Conservation (phyloP, 2,113 vertebrate species). For the Notarius quadriscutis region DNA sequence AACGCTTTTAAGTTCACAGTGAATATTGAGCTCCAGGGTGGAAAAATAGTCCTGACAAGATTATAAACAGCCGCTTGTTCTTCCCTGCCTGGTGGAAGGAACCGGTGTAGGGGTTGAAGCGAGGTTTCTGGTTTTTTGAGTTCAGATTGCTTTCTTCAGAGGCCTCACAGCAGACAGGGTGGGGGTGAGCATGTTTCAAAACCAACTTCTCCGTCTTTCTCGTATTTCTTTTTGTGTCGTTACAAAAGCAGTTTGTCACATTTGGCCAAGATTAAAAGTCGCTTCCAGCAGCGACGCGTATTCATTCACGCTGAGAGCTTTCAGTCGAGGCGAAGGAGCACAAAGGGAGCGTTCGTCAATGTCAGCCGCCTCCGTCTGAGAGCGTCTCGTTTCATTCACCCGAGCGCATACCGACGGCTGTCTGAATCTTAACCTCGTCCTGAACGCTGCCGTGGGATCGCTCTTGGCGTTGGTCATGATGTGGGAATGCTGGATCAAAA, state of each 20-base stretch:
- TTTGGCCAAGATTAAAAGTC: slow-evolving; percentile 39
- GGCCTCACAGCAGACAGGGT: too few relatives aligned
- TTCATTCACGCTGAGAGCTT: slow-evolving; percentile 33
- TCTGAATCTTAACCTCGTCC: background rate
- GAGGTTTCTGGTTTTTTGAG: background rate
- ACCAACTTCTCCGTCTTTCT: slow-evolving; percentile 30
- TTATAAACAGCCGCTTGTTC: background rate
- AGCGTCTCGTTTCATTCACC: slow-evolving; percentile 17
- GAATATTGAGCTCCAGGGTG: background rate
- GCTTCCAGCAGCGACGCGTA: slow-evolving; percentile 39
- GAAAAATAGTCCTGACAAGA: background rate
- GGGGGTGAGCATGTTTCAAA: background rate
- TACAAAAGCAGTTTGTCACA: slow-evolving; percentile 42
- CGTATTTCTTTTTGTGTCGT: background rate
- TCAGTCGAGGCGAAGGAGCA: slow-evolving; percentile 29
- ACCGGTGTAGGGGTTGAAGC: background rate
- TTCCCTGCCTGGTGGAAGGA: background rate
- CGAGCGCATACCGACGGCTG: background rate
- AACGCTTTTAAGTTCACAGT: background rate
- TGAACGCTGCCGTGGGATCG: background rate
- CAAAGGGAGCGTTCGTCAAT: slow-evolving; percentile 31
- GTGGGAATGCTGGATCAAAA: background rate
- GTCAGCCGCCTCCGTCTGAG: slow-evolving; percentile 19
- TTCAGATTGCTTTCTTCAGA: background rate
- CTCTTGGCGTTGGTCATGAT: background rate